A percentile compares a stretch with the other conserved stretches of the same genome.
Evolutionary conservation across 2,888 invertebrate genomes (phyloP).

Genomic region (Habrosyne pyritoides): DNA sequence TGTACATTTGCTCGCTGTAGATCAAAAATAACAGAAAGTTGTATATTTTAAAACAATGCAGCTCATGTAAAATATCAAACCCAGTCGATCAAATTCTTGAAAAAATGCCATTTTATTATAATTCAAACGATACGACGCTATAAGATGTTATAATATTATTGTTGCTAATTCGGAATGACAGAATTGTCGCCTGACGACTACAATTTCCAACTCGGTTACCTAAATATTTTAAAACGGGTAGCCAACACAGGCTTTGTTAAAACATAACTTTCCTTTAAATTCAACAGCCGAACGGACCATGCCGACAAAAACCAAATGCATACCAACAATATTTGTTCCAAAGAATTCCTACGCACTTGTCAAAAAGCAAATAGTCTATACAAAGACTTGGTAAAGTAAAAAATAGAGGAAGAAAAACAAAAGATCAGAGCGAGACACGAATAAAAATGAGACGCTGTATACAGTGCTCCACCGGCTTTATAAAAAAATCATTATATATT

Average conservation of each 20-base stretch:
- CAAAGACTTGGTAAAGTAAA: slow-evolving; percentile 65
- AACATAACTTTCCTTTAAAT: slow-evolving; percentile 4
- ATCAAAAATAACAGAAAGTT: no score
- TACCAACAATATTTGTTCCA: slow-evolving; percentile 67
- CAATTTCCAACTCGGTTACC: slow-evolving; percentile 15
- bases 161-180: not conserved
- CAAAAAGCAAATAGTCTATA: slow-evolving; percentile 75
- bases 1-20: no score
- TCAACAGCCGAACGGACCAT: not conserved
- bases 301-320: slow-evolving; percentile 51
- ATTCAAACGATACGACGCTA: not conserved
- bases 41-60: no score
- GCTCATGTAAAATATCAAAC: no score
- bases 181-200: slow-evolving; percentile 1
- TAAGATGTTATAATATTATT: not conserved
- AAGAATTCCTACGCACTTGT: slow-evolving; percentile 71
- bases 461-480: slow-evolving; percentile 47
- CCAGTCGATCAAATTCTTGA: no score
- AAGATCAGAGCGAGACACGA: slow-evolving; percentile 55
- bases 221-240: slow-evolving; percentile 24
- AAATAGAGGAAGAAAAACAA: slow-evolving; percentile 69
- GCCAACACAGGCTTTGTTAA: slow-evolving; percentile 11
- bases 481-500: slow-evolving; percentile 72
- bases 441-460: slow-evolving; percentile 58
- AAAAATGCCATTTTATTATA: no score